Evolutionary conservation across 2,113 vertebrate genomes (phyloP), one percentile per base, ranked within the genome.

Genomic region (Isurus oxyrinchus): DNA sequence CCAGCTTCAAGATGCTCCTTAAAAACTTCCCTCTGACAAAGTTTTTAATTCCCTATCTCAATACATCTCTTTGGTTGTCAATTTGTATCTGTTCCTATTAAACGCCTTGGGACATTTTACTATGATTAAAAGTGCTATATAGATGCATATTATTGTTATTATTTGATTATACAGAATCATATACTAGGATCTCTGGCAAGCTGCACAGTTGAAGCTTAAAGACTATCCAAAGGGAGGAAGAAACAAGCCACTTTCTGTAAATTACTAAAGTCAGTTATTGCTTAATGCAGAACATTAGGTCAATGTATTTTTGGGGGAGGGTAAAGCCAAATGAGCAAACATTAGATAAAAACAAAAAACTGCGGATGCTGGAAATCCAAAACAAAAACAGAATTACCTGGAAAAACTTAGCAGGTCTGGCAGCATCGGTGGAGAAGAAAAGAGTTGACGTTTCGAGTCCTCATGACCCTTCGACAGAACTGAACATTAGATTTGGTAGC

Each of bases 261-360:
- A 88, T 88, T 88, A 88, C 7, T 88, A n/a, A 76, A 76, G 76
- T n/a, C 76, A 55, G 86, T 88, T 61, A n/a, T 94, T 66, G 91
- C 19, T 94, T 94, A 53, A 55, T n/a, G 53, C 49, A 55, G 10
- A 55, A 55, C n/a, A 86, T 79, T 13, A 86, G 5, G 44, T 5
- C 40, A 5, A 7, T 11, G 21, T 59, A 25, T 59, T 59, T 91
- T 61, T 91, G 25, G 55, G 13, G 6, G 40, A 49, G 11, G 3
- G 86, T 5, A 61, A 10, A 31, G 2, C 31, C 31, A 16, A 35
- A n/a, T 35, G 5, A 59, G 13, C 27, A 59, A 16, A 23, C 10
- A 63, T 59, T 93, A 63, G 21, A 63, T 93, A n/a, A n/a, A n/a
- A n/a, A n/a, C n/a, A n/a, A n/a, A n/a, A n/a, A n/a, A n/a, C n/a